Conservation (phyloP, 2,888 invertebrate genomes). For the Cyclophora albipunctata region DNA sequence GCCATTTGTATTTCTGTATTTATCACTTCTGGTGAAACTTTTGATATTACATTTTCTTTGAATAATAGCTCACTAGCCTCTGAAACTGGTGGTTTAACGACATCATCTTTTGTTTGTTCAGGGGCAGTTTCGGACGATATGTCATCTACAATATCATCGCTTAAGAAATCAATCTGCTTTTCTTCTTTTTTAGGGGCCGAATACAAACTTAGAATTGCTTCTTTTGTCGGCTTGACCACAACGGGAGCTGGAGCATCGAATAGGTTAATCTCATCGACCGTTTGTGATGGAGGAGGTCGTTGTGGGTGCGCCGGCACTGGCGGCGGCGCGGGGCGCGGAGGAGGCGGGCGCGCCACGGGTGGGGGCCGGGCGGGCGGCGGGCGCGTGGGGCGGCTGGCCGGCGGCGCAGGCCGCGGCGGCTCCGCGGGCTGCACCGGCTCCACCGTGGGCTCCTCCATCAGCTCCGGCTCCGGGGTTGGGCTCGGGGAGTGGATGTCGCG, state of each 20-base stretch:
- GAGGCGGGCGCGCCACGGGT: slow-evolving; percentile 61
- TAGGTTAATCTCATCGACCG: slow-evolving; percentile 66
- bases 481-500: slow-evolving; percentile 88
- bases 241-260: slow-evolving; percentile 75
- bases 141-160: slow-evolving; percentile 71
- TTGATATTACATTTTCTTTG: slow-evolving; percentile 2
- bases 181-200: slow-evolving; percentile 57
- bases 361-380: slow-evolving; percentile 19
- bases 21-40: slow-evolving; percentile 4
- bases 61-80: slow-evolving; percentile 6
- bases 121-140: slow-evolving; percentile 25
- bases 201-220: slow-evolving; percentile 77
- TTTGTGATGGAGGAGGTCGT: slow-evolving; percentile 27
- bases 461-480: slow-evolving; percentile 82
- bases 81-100: too few relatives aligned
- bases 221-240: slow-evolving; percentile 68
- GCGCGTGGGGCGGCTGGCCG: slow-evolving; percentile 44
- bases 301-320: slow-evolving; percentile 50
- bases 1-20: slow-evolving; percentile 6
- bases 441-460: slow-evolving; percentile 25
- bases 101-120: background rate
- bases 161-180: slow-evolving; percentile 73
- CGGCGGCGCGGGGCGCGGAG: slow-evolving; percentile 65
- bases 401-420: slow-evolving; percentile 49
- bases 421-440: slow-evolving; percentile 48